These are phyloP conservation scores for Phataginus tricuspis DNA, from an alignment of 2,797 vertebrate species.

Conservation along the genomic window DNA sequence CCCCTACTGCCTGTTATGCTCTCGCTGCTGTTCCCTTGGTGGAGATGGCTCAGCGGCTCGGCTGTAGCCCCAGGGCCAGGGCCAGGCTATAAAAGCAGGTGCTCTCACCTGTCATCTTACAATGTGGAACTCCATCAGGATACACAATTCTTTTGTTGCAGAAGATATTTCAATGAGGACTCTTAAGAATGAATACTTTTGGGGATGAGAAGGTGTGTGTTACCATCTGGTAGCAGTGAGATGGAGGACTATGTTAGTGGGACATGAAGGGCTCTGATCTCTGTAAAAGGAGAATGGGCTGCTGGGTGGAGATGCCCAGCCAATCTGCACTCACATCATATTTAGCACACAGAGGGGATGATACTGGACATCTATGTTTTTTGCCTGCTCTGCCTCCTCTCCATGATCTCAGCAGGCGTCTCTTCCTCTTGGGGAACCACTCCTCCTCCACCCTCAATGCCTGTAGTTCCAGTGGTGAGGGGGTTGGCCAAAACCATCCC, in stretches of 20 bases:
- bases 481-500: not conserved
- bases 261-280: not conserved
- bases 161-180: not conserved
- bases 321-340: not conserved
- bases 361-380: not conserved
- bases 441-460: not conserved
- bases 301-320: rapidly evolving
- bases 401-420: not conserved
- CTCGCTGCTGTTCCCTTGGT: not conserved
- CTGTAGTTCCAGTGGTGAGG: not conserved
- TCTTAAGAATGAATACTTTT: not conserved
- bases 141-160: rapidly evolving
- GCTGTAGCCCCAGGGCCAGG: not conserved
- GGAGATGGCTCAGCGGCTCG: not conserved
- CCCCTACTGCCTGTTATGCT: not conserved
- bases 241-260: not conserved
- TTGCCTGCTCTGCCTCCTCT: not conserved
- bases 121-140: not conserved
- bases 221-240: not conserved
- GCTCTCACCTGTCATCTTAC: not conserved
- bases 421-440: not conserved
- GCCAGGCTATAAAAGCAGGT: not conserved
- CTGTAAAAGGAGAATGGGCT: not conserved
- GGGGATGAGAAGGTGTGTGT: not conserved
- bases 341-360: not conserved